phyloP scores from a whole-genome alignment of 92 coral and sea anemone species.

The Epizoanthus illoricatus region DNA sequence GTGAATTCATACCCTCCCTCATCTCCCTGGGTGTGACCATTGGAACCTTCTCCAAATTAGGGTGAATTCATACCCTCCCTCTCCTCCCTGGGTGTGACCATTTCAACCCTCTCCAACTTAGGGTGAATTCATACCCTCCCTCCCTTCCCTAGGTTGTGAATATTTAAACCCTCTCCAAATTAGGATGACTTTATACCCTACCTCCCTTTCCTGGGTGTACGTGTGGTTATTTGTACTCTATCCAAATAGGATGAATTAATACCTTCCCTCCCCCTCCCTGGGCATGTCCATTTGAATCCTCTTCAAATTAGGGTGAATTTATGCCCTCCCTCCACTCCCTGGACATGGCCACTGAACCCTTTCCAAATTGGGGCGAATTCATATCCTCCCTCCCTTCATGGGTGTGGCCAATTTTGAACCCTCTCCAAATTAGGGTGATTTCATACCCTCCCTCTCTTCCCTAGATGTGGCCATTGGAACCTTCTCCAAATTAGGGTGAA shows the following conservation, averaged over 20 bases:
- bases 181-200: neutral
- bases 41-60: neutral
- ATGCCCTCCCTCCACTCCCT: neutral
- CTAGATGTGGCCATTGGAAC: neutral
- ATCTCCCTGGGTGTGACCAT: neutral
- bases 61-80: neutral
- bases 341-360: neutral
- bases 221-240: no score
- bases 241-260: no score
- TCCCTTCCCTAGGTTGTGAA: neutral
- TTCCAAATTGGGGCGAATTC: neutral
- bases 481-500: no score
- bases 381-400: no score
- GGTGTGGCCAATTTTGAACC: neutral
- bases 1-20: no score
- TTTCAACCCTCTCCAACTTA: neutral
- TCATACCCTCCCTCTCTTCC: neutral
- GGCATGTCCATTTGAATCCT: neutral
- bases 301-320: neutral
- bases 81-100: no score
- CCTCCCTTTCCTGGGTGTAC: neutral
- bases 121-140: neutral
- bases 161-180: no score
- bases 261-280: neutral
- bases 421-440: neutral